These are phyloP conservation scores for Phylloscopus trochilus DNA, from an alignment of 2,113 vertebrate genomes.

Conservation along the genomic window DNA sequence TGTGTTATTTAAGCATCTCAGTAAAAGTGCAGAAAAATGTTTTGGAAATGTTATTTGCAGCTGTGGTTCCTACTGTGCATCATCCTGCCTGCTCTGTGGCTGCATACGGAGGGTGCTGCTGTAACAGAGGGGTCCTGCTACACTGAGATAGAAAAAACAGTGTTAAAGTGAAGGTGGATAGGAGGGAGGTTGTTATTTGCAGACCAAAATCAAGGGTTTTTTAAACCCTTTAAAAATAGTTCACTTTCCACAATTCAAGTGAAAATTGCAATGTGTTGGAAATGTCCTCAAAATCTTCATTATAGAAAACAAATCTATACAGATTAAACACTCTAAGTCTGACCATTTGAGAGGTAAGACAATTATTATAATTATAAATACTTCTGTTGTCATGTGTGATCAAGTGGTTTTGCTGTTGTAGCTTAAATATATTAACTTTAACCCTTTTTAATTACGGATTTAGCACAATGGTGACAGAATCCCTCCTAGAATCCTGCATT, in stretches of 20 bases:
- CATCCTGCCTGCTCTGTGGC: background rate
- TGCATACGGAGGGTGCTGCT: background rate
- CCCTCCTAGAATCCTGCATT: constrained; percentile 14
- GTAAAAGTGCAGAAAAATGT: background rate
- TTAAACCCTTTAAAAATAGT: background rate
- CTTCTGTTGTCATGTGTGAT: constrained; percentile 58
- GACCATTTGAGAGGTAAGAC: constrained; percentile 53
- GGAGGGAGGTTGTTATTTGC: background rate
- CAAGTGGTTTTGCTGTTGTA: constrained; percentile 39
- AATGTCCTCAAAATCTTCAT: constrained; percentile 35
- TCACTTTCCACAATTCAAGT: background rate
- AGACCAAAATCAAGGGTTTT: background rate
- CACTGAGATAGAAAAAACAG: background rate
- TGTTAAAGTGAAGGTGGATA: background rate
- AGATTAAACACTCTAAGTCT: constrained; percentile 57
- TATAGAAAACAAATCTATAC: constrained; percentile 45
- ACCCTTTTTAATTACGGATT: constrained; percentile 58
- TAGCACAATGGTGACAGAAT: constrained; percentile 8
- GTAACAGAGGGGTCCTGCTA: background rate
- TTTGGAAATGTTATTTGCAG: background rate
- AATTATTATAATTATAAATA: constrained; percentile 56
- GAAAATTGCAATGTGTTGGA: constrained; percentile 1
- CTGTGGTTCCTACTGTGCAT: background rate
- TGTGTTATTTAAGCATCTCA: background rate
- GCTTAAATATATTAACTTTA: constrained; percentile 62